Evolutionary conservation across 2,888 invertebrate genomes (phyloP), one percentile per base, ranked within the genome.

Genomic region (Himalopsyche anomala): DNA sequence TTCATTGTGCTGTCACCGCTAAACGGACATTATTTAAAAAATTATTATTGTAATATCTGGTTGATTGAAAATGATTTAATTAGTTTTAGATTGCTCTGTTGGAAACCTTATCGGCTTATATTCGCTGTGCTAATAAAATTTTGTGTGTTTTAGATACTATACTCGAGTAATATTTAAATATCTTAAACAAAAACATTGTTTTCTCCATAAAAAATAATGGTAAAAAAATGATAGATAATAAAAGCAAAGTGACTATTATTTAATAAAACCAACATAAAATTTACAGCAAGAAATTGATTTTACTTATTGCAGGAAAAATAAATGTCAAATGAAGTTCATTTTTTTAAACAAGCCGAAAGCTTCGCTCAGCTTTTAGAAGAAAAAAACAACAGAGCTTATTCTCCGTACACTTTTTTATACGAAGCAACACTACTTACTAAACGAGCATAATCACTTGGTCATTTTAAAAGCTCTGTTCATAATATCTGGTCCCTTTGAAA

Each of bases 401-500:
- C 62, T 62, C 15, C 11, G 62, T 19, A 28, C 8, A 19, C n/a
- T 28, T 62, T 62, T 56, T n/a, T 62, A 62, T 19, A 19, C 28
- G 62, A 62, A n/a, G 19, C 19, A 19, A 62, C 28, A 62, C 62
- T 62, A 62, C 28, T 62, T 62, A 62, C 62, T 62, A 62, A 62
- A 4, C 62, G 62, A 19, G 6, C 28, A 62, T 62, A 62, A 62
- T 62, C 62, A 62, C 62, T 62, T 19, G 19, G 19, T 5, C 62
- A 62, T 62, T 62, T 62, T 62, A 62, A 62, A 62, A 62, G 45
- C 80, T 80, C 45, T 80, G 11, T 80, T 11, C 17, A 40, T 15
- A 51, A 80, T 19, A 28, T 36, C 56, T 19, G 40, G 40, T 45
- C 82, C 55, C 69, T 83, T 83, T 83, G 83, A 51, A 12, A 38